phyloP scores from a whole-genome alignment of 2,797 vertebrate species.

The Balearica regulorum region DNA sequence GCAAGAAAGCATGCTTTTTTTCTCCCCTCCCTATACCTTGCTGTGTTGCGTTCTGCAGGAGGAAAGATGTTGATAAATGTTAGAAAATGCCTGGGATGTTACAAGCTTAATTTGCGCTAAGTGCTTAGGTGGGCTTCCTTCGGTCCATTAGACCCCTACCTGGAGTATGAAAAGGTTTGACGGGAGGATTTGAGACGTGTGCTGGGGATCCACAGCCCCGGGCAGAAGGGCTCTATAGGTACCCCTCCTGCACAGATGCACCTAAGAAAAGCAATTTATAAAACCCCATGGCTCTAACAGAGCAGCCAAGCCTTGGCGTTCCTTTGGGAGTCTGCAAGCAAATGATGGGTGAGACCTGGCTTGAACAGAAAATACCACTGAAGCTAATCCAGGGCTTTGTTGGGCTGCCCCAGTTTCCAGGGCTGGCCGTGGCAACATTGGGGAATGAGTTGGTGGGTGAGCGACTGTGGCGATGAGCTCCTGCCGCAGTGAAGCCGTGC shows the following conservation, averaged over 20 bases:
- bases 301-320: fast-evolving
- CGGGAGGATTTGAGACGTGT: not conserved
- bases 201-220: not conserved
- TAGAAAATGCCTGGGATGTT: not conserved
- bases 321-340: not conserved
- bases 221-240: not conserved
- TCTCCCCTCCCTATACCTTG: not conserved
- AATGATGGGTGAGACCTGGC: not conserved
- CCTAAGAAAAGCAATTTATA: not conserved
- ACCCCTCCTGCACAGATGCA: not conserved
- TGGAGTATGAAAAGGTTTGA: not conserved
- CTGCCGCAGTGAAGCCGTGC: fast-evolving
- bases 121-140: not conserved
- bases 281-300: not conserved
- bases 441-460: not conserved
- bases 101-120: not conserved
- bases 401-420: not conserved
- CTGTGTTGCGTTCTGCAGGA: not conserved
- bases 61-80: not conserved
- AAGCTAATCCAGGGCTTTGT: not conserved
- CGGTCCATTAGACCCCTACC: not conserved
- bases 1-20: not conserved
- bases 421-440: not conserved
- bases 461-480: not conserved
- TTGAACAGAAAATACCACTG: not conserved